Evolutionary conservation across 2,888 invertebrate species (phyloP).

Genomic region (Seira musarum): DNA sequence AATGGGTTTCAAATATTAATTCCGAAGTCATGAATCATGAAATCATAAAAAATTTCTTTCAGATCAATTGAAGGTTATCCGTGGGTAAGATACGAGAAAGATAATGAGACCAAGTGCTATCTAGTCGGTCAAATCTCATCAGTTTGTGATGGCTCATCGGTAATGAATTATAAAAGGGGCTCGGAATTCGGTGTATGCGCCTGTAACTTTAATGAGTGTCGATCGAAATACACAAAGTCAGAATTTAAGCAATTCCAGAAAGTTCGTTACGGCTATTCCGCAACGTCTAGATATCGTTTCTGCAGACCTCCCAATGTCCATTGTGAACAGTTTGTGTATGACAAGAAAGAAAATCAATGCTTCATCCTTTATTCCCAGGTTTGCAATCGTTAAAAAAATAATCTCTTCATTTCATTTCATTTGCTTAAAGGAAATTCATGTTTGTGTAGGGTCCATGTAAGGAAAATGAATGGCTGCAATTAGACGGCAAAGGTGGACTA

Average conservation of each 20-base stretch:
- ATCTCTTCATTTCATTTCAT: no score
- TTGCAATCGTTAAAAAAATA: no score
- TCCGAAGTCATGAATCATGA: no score
- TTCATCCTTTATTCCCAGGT: background rate
- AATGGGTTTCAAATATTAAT: no score
- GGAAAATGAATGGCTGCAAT: background rate
- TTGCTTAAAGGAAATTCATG: no score
- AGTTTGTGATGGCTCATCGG: constrained; percentile 8
- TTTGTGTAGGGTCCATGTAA: background rate
- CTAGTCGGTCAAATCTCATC: background rate
- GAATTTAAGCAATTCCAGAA: background rate
- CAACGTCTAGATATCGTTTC: constrained; percentile 1
- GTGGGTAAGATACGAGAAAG: background rate
- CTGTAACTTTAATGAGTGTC: constrained; percentile 9
- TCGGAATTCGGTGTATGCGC: background rate
- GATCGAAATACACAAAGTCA: background rate
- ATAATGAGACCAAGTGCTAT: background rate
- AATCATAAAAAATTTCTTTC: no score
- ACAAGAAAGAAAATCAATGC: background rate
- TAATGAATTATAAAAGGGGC: background rate
- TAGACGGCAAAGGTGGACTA: background rate
- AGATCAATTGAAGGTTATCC: constrained; percentile 14
- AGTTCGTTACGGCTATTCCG: background rate
- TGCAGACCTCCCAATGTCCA: background rate
- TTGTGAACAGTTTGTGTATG: constrained; percentile 13